A percentile compares a stretch with the other conserved stretches of the same genome.
Evolutionary conservation across 2,113 vertebrate genomes (phyloP).

Genomic region (Malaclemys terrapin): DNA sequence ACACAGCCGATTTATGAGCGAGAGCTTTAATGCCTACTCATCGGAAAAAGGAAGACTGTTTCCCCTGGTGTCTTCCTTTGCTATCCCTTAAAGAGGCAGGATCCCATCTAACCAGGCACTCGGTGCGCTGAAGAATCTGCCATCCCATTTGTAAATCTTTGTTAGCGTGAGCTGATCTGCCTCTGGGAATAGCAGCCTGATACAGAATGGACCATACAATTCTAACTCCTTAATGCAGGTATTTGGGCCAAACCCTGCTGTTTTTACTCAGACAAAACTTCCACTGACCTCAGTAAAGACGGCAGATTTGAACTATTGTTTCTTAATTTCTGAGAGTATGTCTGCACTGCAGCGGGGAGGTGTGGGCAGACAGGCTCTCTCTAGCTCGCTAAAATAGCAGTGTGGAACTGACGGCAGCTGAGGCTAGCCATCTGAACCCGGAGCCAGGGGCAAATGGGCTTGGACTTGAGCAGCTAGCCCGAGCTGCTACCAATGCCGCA

Average conservation of each 20-base stretch:
- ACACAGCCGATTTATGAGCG: fast-evolving
- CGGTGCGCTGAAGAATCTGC: neutral
- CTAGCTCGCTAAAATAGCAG: neutral
- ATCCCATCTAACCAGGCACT: neutral
- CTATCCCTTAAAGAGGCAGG: neutral
- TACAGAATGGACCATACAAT: neutral
- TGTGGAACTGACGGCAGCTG: neutral
- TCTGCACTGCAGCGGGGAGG: neutral
- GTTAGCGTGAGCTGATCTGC: neutral
- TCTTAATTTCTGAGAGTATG: neutral
- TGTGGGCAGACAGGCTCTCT: neutral
- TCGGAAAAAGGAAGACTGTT: neutral
- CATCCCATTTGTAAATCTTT: neutral
- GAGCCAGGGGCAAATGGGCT: neutral
- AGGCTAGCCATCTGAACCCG: neutral
- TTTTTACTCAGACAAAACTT: neutral
- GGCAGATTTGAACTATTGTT: neutral
- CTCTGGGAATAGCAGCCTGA: neutral
- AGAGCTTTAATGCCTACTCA: neutral
- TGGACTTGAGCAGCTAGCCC: neutral
- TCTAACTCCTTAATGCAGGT: neutral
- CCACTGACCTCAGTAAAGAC: neutral
- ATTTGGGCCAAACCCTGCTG: neutral
- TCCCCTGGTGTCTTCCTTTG: neutral
- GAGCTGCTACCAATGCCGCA: neutral